Base-by-base conservation (phyloP, 2,797 vertebrate species). In the Ctenosaura bakeri region DNA sequence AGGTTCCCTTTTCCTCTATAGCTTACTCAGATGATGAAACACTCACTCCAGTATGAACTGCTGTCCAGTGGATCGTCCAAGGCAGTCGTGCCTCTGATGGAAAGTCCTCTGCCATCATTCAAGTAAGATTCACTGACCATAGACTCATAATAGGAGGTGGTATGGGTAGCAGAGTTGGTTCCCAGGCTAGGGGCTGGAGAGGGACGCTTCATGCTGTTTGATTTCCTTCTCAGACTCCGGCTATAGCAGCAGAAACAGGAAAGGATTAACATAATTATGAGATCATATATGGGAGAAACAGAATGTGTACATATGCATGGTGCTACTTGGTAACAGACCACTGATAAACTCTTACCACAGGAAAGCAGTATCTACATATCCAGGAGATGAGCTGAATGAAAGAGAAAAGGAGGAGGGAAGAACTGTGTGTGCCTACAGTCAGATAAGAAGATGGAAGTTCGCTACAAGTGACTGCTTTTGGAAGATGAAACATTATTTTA, bases 81-180 rank as follows among this genome's bases (percentile, higher is more conserved):
- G 77, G 92, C 0, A 9, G 95, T 91, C 22, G 56, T 96, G 84
- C 95, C 87, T 92, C 38, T 93, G 77, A 86, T 93, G 0, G 66
- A 92, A 2, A 29, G 95, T 66, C 90, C 93, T 26, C 93, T 94
- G 76, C 96, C 96, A 85, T 96, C 96, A 59, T 93, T 96, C 26
- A 97, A 88, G 90, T 97, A 98, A 83, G 97, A 97, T 88, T 97
- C 96, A 0, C 94, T 96, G 90, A 97, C 91, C 92, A 97, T 0
- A 0, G 97, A 97, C 94, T 98, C 97, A 0, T 97, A 98, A 91
- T 97, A 97, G 78, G 97, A 97, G 66, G 97, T 96, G 80, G 96
- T 97, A 83, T 97, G 96, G 0, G 95, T 56, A 35, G 96, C 94
- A 0, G 97, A 93, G 50, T 91, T 71, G 16, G 91, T 88, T 42